These are phyloP conservation scores for Calameuta filiformis DNA, from an alignment of 2,888 invertebrate genomes.

Conservation along the genomic window DNA sequence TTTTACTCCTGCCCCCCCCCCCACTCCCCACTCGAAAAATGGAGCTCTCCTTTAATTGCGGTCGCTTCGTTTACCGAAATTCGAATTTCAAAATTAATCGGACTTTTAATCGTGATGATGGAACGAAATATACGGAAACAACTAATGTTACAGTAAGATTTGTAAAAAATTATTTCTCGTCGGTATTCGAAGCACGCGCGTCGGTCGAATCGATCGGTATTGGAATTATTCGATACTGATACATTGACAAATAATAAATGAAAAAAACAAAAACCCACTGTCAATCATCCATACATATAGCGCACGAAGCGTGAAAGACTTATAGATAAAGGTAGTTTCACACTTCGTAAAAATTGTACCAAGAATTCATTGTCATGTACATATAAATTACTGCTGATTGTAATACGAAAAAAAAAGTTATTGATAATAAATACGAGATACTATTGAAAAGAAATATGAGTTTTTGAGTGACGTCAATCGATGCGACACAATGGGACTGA, in stretches of 20 bases:
- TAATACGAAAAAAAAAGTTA: neutral
- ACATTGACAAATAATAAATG: neutral
- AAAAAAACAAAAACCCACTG: neutral
- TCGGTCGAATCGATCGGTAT: no score
- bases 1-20: neutral
- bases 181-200: no score
- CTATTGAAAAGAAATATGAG: neutral
- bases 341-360: neutral
- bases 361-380: neutral
- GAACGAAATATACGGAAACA: neutral
- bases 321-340: neutral
- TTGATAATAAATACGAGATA: conserved; percentile 2
- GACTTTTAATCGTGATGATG: neutral
- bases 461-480: neutral
- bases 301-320: neutral
- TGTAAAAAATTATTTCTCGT: no score
- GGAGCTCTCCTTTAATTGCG: neutral
- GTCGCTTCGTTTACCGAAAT: neutral
- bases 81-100: neutral
- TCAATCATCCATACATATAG: neutral
- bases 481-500: neutral
- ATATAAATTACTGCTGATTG: neutral
- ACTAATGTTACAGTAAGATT: no score
- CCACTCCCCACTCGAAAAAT: neutral
- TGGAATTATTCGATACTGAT: neutral